phyloP scores from a whole-genome alignment of 2,888 invertebrate genomes.

The Hyalella azteca region DNA sequence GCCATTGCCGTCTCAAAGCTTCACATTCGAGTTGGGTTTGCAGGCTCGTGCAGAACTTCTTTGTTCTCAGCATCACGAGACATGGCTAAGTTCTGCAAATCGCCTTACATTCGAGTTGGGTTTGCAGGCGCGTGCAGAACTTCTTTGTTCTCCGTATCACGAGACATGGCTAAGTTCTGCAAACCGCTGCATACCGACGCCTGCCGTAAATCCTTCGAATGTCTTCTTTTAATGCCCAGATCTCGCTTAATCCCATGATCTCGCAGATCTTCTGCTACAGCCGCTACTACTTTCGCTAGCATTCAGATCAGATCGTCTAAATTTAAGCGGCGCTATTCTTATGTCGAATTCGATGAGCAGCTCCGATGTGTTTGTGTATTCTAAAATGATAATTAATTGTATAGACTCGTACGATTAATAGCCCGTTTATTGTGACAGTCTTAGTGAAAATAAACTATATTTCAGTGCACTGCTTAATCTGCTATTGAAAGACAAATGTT shows the following conservation, averaged over 20 bases:
- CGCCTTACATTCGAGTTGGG: too few relatives aligned
- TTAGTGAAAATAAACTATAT: too few relatives aligned
- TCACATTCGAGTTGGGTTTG: too few relatives aligned
- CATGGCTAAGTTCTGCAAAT: not conserved
- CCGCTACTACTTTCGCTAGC: not conserved
- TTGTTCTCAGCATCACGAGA: not conserved
- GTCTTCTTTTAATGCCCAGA: constrained; percentile 5
- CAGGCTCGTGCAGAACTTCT: too few relatives aligned
- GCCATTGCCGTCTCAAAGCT: too few relatives aligned
- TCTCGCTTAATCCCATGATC: constrained; percentile 31
- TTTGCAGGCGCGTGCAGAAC: too few relatives aligned
- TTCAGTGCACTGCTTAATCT: too few relatives aligned
- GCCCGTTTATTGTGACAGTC: too few relatives aligned
- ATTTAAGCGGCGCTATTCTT: not conserved
- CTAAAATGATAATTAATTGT: too few relatives aligned
- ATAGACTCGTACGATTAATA: too few relatives aligned
- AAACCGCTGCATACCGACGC: not conserved
- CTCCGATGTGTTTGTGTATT: too few relatives aligned
- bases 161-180: not conserved
- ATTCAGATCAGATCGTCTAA: constrained; percentile 15
- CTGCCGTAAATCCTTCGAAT: not conserved
- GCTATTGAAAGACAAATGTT: too few relatives aligned
- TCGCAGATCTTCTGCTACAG: constrained; percentile 9
- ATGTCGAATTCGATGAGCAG: constrained; percentile 2
- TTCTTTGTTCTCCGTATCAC: not conserved